Base-by-base conservation (phyloP, 2,797 vertebrate genomes). In the Helicolenus hilgendorfi region DNA sequence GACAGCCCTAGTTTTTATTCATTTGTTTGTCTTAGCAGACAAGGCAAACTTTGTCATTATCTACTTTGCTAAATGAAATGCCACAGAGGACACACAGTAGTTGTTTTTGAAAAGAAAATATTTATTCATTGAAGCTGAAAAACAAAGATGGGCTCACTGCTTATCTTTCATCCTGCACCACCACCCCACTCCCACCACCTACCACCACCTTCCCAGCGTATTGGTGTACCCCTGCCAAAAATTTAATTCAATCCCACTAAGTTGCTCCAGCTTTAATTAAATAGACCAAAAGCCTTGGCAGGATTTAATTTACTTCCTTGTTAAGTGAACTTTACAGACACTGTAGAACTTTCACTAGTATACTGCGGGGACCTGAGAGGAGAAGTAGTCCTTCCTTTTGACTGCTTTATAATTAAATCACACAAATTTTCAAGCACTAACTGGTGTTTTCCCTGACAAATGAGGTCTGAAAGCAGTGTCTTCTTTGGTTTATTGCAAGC, bases 161-260 rank as follows among this genome's bases (percentile, higher is more conserved):
- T 93, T 92, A 88, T 92, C 80, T 94, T 90, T 83, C 74, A 87
- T 85, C 22, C 81, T 55, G 62, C 81, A 72, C 81, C 82, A 49
- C 89, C 65, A 31, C 64, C 27, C 18, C 67, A 18, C 87, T 84
- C 65, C 80, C 45, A 62, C 63, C 82, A 20, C 55, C 80, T 75
- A 63, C 85, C 84, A 79, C 84, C 83, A 89, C 81, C 85, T 89
- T 91, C 92, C 91, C 84, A 90, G 89, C 85, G 26, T 93, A 89
- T 92, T 94, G 85, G 90, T 92, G 94, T 92, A 92, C 85, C 75
- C 65, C 82, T 96, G 95, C 96, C 96, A 97, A 95, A 97, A 96
- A 84, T 88, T 93, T 91, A 92, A 97, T 96, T 96, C 91, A 96
- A 95, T 96, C 94, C 92, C 90, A 86, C 93, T 96, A 96, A 96